phyloP scores from a whole-genome alignment of 2,797 vertebrate genomes.

The Lepus townsendii region DNA sequence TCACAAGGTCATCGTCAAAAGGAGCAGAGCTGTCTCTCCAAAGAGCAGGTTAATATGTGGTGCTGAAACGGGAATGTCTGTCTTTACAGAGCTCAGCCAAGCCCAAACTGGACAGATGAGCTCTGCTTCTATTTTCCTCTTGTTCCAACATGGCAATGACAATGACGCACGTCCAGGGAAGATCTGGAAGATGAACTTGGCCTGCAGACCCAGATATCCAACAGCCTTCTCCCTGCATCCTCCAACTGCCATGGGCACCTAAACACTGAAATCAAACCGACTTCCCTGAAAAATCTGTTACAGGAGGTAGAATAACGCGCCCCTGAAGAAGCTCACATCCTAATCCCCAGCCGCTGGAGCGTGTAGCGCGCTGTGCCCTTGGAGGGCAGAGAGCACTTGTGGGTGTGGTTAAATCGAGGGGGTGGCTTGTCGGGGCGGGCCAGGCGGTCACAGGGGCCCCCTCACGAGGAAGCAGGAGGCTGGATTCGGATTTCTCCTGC shows the following conservation, averaged over 20 bases:
- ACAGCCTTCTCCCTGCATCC: not conserved
- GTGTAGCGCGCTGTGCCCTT: too few relatives aligned
- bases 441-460: not conserved
- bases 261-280: not conserved
- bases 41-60: not conserved
- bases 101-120: not conserved
- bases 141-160: not conserved
- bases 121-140: not conserved
- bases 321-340: not conserved
- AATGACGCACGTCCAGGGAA: fast-evolving
- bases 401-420: not conserved
- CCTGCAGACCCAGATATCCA: too few relatives aligned
- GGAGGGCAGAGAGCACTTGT: not conserved
- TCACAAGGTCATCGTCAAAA: not conserved
- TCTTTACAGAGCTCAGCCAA: not conserved
- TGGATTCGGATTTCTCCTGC: too few relatives aligned
- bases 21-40: not conserved
- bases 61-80: not conserved
- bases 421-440: too few relatives aligned
- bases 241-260: not conserved
- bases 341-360: not conserved
- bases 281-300: not conserved
- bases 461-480: not conserved
- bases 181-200: fast-evolving
- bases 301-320: not conserved